These are phyloP conservation scores for Wasmannia auropunctata DNA, from an alignment of 1,140 invertebrate genomes.

Conservation along the genomic window DNA sequence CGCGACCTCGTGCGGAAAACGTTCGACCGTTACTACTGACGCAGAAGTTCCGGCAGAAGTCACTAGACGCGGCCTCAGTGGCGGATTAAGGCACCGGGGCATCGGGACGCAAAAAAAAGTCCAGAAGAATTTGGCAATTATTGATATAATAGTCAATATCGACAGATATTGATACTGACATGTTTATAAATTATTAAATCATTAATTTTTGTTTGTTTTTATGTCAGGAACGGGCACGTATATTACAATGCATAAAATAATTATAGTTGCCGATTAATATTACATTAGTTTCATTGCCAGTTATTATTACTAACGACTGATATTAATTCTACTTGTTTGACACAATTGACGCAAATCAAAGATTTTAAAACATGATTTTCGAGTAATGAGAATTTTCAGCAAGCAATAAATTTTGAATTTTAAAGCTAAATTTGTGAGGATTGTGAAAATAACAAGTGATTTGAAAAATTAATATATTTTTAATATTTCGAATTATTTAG, in stretches of 20 bases:
- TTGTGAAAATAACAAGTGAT: neutral
- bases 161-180: too few relatives aligned
- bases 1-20: slow-evolving; percentile 63
- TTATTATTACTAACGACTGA: neutral
- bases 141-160: neutral
- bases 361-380: neutral
- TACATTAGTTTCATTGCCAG: neutral
- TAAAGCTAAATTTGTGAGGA: neutral
- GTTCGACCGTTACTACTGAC: slow-evolving; percentile 41
- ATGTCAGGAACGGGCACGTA: too few relatives aligned
- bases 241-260: too few relatives aligned
- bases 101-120: neutral
- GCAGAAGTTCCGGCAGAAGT: slow-evolving; percentile 40
- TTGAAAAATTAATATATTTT: neutral
- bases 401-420: neutral
- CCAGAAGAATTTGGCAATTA: neutral
- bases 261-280: neutral
- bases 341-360: too few relatives aligned
- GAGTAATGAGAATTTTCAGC: neutral
- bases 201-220: too few relatives aligned
- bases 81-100: neutral
- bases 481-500: neutral
- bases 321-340: too few relatives aligned
- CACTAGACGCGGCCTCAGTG: slow-evolving; percentile 42
- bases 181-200: too few relatives aligned